Percentiles rank a stretch among this genome's conserved stretches.
These are phyloP conservation scores for Hylaeus volcanicus DNA, from an alignment of 1,140 invertebrate genomes.

Conservation along the genomic window DNA sequence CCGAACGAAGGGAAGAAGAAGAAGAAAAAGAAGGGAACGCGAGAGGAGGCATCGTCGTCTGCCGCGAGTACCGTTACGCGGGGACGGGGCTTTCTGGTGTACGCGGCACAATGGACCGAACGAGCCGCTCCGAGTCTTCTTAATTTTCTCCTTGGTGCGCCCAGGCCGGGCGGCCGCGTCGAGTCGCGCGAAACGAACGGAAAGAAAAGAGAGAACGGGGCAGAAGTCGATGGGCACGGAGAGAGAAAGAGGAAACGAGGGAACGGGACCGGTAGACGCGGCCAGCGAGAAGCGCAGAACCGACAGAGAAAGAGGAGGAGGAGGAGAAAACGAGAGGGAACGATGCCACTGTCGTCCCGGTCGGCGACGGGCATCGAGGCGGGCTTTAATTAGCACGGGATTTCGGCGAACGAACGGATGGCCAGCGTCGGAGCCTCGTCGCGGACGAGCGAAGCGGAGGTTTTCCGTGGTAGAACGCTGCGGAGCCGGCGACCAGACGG, in stretches of 20 bases:
- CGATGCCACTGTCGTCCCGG: conserved; percentile 50
- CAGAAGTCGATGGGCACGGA: conserved; percentile 23
- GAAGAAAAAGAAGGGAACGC: conserved; percentile 3
- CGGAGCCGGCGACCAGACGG: background rate
- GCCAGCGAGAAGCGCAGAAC: background rate
- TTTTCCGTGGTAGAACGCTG: conserved; percentile 39
- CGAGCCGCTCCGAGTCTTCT: conserved; percentile 50
- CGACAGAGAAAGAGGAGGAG: background rate
- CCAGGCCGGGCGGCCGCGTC: background rate
- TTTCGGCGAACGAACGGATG: conserved; percentile 67
- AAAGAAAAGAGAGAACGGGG: conserved; percentile 13
- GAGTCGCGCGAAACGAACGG: background rate
- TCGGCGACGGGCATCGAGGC: conserved; percentile 67
- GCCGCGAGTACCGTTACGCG: conserved; percentile 52
- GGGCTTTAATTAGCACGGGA: conserved; percentile 73
- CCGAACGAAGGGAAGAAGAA: background rate
- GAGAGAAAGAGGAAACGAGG: conserved; percentile 13
- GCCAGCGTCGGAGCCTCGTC: conserved; percentile 53
- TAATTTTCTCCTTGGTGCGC: conserved; percentile 55
- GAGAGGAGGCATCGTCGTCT: conserved; percentile 21
- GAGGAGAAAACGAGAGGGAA: conserved; percentile 10
- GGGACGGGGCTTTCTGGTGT: conserved; percentile 14
- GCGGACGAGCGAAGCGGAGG: conserved; percentile 43
- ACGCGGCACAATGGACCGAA: conserved; percentile 52
- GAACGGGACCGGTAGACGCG: conserved; percentile 25